Evolutionary conservation across 2,113 vertebrate species (phyloP), one percentile per base, ranked within the genome.

Genomic region (Spermophilus dauricus): DNA sequence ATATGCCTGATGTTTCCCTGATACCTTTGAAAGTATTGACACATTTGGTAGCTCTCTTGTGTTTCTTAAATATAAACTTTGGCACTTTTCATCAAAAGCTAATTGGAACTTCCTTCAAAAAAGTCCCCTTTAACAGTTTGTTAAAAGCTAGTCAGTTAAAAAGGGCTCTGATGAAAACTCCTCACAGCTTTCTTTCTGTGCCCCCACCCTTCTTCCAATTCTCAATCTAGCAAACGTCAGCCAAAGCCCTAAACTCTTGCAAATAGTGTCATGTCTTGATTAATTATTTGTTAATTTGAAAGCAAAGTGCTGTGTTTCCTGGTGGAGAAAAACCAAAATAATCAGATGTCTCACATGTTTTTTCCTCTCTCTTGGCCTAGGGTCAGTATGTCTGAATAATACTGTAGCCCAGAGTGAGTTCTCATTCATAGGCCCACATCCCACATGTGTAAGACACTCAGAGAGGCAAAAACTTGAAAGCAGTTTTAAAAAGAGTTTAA

Each of bases 11-110:
- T 97, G 61, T 91, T 86, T 65, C 39, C 86, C 95, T 18, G 81
- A 97, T 97, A 97, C 42, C 51, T 97, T 95, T 92, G 77, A 98
- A 89, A 98, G 48, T 95, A 58, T 91, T 89, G 72, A 90, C 77
- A 97, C 56, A 91, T 97, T 97, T 98, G 72, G 8, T 82, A 93
- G 18, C 4, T 95, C 70, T 87, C 65, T 89, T 91, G 12, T 95
- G n/a, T 56, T 37, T 82, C 94, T 76, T 91, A 86, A 98, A 94
- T 0, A 92, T 3, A 97, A 96, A 91, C 1, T 9, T 65, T 30
- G 90, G 77, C 75, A 82, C 28, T 73, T 94, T 34, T 89, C 26
- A 93, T 73, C 56, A 76, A 97, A 97, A 37, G 39, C 45, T 97
- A 95, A 96, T 73, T 87, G 53, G 37, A 87, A 91, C 56, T 80